Percentiles rank a stretch among this genome's conserved stretches.
These are phyloP conservation scores for Melanophora roralis DNA, from an alignment of 2,888 invertebrate genomes.

Conservation along the genomic window DNA sequence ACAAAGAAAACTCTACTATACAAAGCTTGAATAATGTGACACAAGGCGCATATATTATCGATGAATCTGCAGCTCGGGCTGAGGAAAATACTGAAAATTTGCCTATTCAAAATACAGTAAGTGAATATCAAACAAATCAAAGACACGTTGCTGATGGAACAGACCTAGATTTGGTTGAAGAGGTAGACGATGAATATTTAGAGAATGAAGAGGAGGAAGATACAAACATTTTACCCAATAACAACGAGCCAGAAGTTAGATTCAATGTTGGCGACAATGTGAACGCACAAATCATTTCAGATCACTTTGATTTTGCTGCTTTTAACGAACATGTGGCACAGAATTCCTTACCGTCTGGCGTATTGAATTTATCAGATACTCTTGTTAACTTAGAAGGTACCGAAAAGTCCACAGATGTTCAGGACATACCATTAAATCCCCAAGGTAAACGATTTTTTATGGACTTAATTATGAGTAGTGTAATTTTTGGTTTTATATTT, in stretches of 20 bases:
- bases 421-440: slow-evolving; percentile 30
- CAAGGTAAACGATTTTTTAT: slow-evolving; percentile 44
- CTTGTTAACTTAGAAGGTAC: slow-evolving; percentile 49
- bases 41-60: background rate
- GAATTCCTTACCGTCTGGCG: slow-evolving; percentile 51
- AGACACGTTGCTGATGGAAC: slow-evolving; percentile 6
- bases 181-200: slow-evolving; percentile 48
- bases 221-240: background rate
- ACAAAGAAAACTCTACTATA: slow-evolving; percentile 55
- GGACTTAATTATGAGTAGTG: too few relatives aligned
- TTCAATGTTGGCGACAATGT: background rate
- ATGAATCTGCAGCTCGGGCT: background rate
- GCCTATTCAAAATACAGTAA: background rate
- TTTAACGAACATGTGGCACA: slow-evolving; percentile 59
- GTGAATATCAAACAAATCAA: background rate
- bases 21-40: slow-evolving; percentile 34
- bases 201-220: background rate
- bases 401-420: slow-evolving; percentile 41
- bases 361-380: slow-evolving; percentile 53
- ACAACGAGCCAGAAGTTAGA: background rate
- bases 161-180: slow-evolving; percentile 59
- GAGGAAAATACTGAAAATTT: background rate
- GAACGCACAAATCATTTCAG: slow-evolving; percentile 4
- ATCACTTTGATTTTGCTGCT: slow-evolving; percentile 55
- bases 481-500: background rate